Evolutionary conservation across 2,797 vertebrate genomes (phyloP), one percentile per base, ranked within the genome.

Genomic region (Ataeniobius toweri): DNA sequence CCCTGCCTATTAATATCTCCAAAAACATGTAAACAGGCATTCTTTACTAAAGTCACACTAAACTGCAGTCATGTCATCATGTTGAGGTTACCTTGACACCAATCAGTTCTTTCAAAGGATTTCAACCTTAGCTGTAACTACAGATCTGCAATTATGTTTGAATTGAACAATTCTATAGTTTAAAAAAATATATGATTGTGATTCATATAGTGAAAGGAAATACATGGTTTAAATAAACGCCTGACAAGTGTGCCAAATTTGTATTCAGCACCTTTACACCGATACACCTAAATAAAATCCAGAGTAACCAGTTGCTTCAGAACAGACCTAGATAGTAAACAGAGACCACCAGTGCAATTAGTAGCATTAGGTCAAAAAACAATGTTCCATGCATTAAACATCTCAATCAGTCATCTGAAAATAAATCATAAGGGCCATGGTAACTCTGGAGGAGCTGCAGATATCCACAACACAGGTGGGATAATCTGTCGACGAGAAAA

Each of bases 1-100:
- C 75, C 82, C n/a, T 28, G 70, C 80, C 87, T 74, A 1, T 67
- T 59, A 4, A 24, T 65, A 41, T 61, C 58, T 50, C 22, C 18
- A 31, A 31, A 56, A 51, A 55, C 28, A 65, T 61, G 46, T 13
- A 7, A 39, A 26, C 71, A 41, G 22, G 39, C 13, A n/a, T 12
- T 13, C 1, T 71, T 22, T 2, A 13, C 16, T 24, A 46, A 24
- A n/a, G 13, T 67, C 70, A 53, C 1, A 7, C 24, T 13, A 1
- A 6, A 5, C 18, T 26, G 4, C 2, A 4, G 1, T 56, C 44
- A 39, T 2, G 16, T 51, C 48, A 74, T 67, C 28, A 46, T 4
- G 1, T 13, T 36, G 22, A 53, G 18, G 24, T 4, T 26, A n/a
- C 18, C 50, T 67, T 59, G n/a, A 68, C 39, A 44, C 77, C 26